phyloP scores from a whole-genome alignment of 2,113 vertebrate genomes.

The Pholis gunnellus region DNA sequence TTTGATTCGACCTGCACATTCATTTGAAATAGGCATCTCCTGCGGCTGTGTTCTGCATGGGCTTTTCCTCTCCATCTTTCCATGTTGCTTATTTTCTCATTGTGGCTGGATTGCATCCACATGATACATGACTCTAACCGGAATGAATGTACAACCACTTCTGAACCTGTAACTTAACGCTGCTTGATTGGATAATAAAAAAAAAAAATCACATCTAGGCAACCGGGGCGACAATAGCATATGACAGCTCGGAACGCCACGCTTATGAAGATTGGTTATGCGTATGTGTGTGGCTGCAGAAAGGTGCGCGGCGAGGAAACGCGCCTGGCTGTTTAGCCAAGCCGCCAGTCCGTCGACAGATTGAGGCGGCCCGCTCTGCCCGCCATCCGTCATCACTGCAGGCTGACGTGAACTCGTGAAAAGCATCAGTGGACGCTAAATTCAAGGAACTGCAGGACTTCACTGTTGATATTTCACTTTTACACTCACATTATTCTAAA shows the following conservation, averaged over 20 bases:
- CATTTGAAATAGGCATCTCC: slow-evolving; percentile 20
- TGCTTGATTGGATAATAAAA: slow-evolving; percentile 46
- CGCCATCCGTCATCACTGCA: slow-evolving; percentile 44
- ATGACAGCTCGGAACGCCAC: slow-evolving; percentile 38
- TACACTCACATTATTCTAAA: neutral
- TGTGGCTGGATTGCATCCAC: slow-evolving; percentile 20
- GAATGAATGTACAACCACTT: slow-evolving; percentile 26
- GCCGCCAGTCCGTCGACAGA: slow-evolving; percentile 20
- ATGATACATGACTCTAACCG: slow-evolving; percentile 29
- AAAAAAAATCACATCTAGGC: slow-evolving; percentile 30
- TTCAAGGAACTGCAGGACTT: slow-evolving; percentile 6
- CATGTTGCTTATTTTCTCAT: slow-evolving; percentile 7
- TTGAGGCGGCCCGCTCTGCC: slow-evolving; percentile 19
- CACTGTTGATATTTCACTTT: slow-evolving; percentile 20
- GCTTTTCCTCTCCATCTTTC: slow-evolving; percentile 36
- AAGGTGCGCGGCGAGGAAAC: slow-evolving; percentile 17
- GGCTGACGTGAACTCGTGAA: slow-evolving; percentile 22
- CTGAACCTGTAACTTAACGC: slow-evolving; percentile 51
- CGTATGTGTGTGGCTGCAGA: slow-evolving; percentile 15
- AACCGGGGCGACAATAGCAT: slow-evolving; percentile 28
- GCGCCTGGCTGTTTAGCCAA: slow-evolving; percentile 40
- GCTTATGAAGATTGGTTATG: slow-evolving; percentile 51
- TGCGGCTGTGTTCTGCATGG: neutral
- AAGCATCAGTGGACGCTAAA: slow-evolving; percentile 11
- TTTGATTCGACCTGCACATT: slow-evolving; percentile 12